Conservation (phyloP, 1,140 invertebrate genomes). For the Lanistes nyassanus region DNA sequence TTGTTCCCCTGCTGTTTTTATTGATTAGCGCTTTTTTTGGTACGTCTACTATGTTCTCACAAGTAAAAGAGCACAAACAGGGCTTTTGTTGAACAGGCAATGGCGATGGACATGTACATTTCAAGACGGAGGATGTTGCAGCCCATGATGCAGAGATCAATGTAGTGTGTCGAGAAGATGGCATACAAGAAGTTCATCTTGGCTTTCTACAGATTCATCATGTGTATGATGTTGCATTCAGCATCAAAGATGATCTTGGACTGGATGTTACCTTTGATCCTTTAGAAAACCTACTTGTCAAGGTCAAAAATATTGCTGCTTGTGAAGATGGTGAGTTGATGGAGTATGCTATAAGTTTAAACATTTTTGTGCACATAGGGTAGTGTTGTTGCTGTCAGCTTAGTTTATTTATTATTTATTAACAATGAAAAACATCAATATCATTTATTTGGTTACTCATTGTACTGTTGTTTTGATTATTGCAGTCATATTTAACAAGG, state of each 20-base stretch:
- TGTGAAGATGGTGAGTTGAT: conserved; percentile 38
- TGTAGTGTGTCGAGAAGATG: conserved; percentile 23
- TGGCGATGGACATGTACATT: conserved; percentile 27
- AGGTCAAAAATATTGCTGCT: conserved; percentile 38
- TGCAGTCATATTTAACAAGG: not conserved
- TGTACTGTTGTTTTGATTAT: not conserved
- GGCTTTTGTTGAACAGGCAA: not conserved
- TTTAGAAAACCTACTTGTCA: conserved; percentile 47
- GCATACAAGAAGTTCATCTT: conserved; percentile 44
- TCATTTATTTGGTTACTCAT: not conserved
- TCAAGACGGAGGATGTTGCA: conserved; percentile 31
- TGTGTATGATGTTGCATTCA: conserved; percentile 48
- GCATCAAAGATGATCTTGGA: conserved; percentile 44
- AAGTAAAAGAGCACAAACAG: too few relatives aligned
- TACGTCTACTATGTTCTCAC: too few relatives aligned
- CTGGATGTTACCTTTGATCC: conserved; percentile 49
- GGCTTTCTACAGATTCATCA: conserved; percentile 54
- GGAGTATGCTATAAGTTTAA: not conserved
- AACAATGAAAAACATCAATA: not conserved
- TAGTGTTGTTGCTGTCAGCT: not conserved
- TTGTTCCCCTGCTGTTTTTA: too few relatives aligned
- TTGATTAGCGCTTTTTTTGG: too few relatives aligned
- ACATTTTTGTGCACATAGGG: not conserved
- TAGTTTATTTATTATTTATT: not conserved
- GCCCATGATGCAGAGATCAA: conserved; percentile 40